Evolutionary conservation across 2,888 invertebrate species (phyloP).

Genomic region (Euzophera pinguis): DNA sequence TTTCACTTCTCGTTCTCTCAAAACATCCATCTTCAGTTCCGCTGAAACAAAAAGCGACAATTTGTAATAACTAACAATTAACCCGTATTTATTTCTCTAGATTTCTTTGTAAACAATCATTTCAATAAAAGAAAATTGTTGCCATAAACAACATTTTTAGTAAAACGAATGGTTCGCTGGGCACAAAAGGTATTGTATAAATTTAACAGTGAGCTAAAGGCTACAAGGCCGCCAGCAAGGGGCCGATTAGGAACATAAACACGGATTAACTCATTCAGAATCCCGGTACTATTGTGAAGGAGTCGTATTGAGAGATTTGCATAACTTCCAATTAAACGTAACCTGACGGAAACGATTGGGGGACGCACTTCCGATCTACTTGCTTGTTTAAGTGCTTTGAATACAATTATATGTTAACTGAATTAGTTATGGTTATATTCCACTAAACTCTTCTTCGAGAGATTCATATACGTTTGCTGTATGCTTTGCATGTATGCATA

Average conservation of each 20-base stretch:
- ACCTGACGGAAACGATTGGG: conserved; percentile 73
- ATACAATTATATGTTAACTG: background rate
- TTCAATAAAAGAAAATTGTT: conserved; percentile 45
- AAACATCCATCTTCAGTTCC: conserved; percentile 96
- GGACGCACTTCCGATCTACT: conserved; percentile 55
- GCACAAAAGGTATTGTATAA: conserved; percentile 71
- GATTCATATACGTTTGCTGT: too few relatives aligned
- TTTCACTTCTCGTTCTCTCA: conserved; percentile 95
- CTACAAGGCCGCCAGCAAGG: conserved; percentile 71
- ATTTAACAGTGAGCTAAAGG: conserved; percentile 69
- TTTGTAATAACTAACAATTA: conserved; percentile 10
- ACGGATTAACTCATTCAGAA: conserved; percentile 79
- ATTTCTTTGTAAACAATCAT: conserved; percentile 27
- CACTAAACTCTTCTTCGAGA: too few relatives aligned
- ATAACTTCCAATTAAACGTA: conserved; percentile 78
- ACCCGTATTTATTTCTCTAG: conserved; percentile 8
- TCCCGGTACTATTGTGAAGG: conserved; percentile 76
- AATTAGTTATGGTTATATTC: background rate
- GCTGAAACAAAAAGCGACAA: conserved; percentile 83
- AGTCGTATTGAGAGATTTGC: conserved; percentile 78
- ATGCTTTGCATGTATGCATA: too few relatives aligned
- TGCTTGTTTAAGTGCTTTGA: conserved; percentile 25
- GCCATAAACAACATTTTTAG: conserved; percentile 51
- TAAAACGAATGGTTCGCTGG: conserved; percentile 62
- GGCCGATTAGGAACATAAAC: conserved; percentile 78